Conservation (phyloP, 2,113 vertebrate species). For the Pavo muticus region DNA sequence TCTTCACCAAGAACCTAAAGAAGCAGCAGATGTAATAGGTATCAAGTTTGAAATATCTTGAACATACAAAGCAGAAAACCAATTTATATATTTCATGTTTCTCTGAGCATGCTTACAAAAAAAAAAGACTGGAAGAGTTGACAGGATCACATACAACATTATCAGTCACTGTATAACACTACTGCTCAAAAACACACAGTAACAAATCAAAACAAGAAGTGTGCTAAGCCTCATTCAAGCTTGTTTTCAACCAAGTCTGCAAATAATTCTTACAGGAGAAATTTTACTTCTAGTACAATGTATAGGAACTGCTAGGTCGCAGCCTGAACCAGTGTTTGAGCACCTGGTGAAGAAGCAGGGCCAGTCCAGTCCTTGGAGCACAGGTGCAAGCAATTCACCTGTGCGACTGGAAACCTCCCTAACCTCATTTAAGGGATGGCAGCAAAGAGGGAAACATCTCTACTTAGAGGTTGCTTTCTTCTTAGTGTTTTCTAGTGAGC, state of each 20-base stretch:
- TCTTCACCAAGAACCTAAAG: neutral
- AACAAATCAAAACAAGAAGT: neutral
- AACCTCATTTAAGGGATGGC: too few relatives aligned
- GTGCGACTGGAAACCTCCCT: too few relatives aligned
- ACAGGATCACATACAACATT: fast-evolving
- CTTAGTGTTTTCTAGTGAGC: too few relatives aligned
- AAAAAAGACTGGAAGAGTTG: neutral
- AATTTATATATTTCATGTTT: neutral
- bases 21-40: neutral
- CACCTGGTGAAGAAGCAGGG: too few relatives aligned
- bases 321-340: too few relatives aligned
- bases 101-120: neutral
- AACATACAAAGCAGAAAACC: neutral
- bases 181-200: neutral
- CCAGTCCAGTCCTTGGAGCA: too few relatives aligned
- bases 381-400: too few relatives aligned
- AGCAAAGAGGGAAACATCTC: too few relatives aligned
- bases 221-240: neutral
- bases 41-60: neutral
- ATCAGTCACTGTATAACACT: neutral
- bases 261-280: neutral
- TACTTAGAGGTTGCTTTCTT: too few relatives aligned
- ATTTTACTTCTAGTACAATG: neutral
- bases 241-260: neutral
- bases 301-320: too few relatives aligned